Evolutionary conservation across 2,113 vertebrate species (phyloP), one percentile per base, ranked within the genome.

Genomic region (Thinocorus orbignyianus): DNA sequence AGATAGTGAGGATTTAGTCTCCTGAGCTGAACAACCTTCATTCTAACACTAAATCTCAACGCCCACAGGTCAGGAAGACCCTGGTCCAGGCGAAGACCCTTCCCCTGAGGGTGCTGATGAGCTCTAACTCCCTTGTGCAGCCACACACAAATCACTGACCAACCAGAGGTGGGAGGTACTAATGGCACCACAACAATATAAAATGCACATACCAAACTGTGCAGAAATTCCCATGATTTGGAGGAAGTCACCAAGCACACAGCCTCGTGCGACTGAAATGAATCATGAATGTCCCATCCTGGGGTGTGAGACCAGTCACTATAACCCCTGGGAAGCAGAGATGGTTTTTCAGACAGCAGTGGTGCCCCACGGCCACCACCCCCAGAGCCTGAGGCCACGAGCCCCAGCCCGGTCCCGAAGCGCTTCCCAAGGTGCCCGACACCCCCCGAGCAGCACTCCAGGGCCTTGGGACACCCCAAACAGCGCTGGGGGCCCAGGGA

Each of bases 311-410:
- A 39, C 23, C 4, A 10, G 35, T 24, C 16, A 15, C n/a, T 37
- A 35, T 13, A n/a, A n/a, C 37, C 35, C 10, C 22, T 2, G 9
- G 33, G 33, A 22, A 58, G 13, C 10, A 3, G 35, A 37, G n/a
- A 23, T 3, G 9, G 37, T 37, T 35, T 61, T 61, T 37, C 6
- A 20, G 57, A 22, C 23, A 17, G 11, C 58, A 37, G 33, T 42
- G 71, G 31, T 9, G 10, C 24, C 62, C 52, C 14, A 6, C 0
- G 4, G 23, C 17, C 37, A 52, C 5, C 12, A 14, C 42, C 3
- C 8, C 0, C 14, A n/a, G 25, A 18, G 22, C 48, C 15, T 0
- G 20, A 58, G 0, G 1, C 11, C 30, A 61, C 0, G 0, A 35
- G 25, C 11, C 51, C 65, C 49, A 79, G 26, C 20, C 77, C 77